A percentile compares a stretch with the other conserved stretches of the same genome.
These are phyloP conservation scores for Drosophila asahinai DNA, from an alignment of 1,140 invertebrate species.

Conservation along the genomic window DNA sequence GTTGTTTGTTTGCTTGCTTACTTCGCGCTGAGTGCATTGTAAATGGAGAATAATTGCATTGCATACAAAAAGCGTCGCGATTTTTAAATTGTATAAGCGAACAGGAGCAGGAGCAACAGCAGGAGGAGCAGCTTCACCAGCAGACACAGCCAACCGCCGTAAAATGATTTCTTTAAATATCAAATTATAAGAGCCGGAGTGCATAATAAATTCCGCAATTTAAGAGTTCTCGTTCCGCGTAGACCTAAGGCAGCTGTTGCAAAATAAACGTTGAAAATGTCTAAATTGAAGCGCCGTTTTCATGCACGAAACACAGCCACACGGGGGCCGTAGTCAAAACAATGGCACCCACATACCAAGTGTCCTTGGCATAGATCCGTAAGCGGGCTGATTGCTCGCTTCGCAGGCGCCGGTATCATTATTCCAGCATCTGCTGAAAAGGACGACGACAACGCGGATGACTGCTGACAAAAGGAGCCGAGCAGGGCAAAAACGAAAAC, in stretches of 20 bases:
- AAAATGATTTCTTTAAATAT: constrained; percentile 67
- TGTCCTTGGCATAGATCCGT: constrained; percentile 75
- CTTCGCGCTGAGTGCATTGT: constrained; percentile 77
- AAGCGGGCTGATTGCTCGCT: constrained; percentile 68
- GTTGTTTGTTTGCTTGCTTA: constrained; percentile 58
- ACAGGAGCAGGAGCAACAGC: constrained; percentile 37
- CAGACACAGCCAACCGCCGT: constrained; percentile 20
- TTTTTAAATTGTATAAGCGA: constrained; percentile 69
- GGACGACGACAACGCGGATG: constrained; percentile 20
- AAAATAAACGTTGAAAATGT: constrained; percentile 76
- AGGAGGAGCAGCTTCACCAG: constrained; percentile 3
- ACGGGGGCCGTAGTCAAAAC: constrained; percentile 56
- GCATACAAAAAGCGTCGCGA: constrained; percentile 64
- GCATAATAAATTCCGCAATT: constrained; percentile 54
- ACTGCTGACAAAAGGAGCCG: constrained; percentile 26
- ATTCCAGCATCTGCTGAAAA: constrained; percentile 50
- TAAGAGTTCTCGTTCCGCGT: constrained; percentile 62
- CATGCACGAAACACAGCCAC: constrained; percentile 8
- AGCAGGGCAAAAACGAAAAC: constrained; percentile 28
- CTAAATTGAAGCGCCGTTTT: constrained; percentile 31
- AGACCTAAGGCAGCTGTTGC: constrained; percentile 74
- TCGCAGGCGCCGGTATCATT: constrained; percentile 63
- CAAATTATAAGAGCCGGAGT: constrained; percentile 45
- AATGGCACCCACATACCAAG: constrained; percentile 45
- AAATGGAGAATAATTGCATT: constrained; percentile 82